Evolutionary conservation across 2,888 invertebrate genomes (phyloP).

Genomic region (Diaphora mendica): DNA sequence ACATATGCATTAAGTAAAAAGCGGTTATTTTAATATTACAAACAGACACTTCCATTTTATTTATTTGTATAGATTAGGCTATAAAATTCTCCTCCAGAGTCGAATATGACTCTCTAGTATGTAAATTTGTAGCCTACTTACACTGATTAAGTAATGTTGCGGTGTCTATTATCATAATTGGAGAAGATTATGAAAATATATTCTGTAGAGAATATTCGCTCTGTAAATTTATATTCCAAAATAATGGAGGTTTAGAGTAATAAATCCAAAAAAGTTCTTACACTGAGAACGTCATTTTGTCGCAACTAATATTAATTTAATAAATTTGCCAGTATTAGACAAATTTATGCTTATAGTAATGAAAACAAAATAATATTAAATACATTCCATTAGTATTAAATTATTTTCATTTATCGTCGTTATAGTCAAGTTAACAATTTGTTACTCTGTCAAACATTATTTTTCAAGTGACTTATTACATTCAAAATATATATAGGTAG

Average conservation of each 20-base stretch:
- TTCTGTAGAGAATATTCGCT: background rate
- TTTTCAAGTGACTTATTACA: background rate
- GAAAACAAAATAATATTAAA: background rate
- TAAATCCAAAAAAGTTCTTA: background rate
- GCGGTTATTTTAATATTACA: no score
- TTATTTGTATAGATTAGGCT: no score
- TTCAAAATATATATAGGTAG: background rate
- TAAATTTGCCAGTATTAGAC: background rate
- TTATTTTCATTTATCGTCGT: background rate
- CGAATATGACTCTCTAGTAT: background rate
- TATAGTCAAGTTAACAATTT: background rate
- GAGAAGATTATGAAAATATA: background rate
- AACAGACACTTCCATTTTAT: no score
- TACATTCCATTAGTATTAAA: background rate
- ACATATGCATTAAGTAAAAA: no score
- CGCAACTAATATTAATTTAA: background rate
- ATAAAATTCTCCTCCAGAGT: no score
- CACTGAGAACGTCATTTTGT: background rate
- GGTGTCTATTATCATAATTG: background rate
- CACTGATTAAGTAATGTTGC: background rate
- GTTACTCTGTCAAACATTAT: background rate
- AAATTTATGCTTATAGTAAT: background rate
- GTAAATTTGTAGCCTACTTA: background rate
- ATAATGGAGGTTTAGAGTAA: background rate
- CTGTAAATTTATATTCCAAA: background rate